Evolutionary conservation across 2,888 invertebrate species (phyloP).

Genomic region (Koerneria pararmatus): DNA sequence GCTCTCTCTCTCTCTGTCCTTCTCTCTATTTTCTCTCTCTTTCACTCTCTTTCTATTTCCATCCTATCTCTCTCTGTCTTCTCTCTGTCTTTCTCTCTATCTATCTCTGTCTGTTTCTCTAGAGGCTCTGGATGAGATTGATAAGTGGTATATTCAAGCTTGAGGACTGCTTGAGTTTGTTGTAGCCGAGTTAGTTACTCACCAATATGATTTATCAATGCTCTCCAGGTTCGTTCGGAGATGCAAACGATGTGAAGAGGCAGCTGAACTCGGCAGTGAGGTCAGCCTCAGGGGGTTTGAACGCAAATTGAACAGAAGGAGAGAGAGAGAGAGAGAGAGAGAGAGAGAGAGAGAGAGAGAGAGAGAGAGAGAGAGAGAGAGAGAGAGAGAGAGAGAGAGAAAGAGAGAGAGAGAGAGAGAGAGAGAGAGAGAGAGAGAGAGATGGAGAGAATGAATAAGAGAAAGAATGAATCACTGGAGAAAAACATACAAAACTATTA

Average conservation of each 20-base stretch:
- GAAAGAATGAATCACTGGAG: too few relatives aligned
- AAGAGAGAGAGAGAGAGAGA: too few relatives aligned
- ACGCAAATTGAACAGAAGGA: neutral
- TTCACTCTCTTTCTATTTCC: too few relatives aligned
- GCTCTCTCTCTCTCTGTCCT: neutral
- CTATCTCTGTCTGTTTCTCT: neutral
- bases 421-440: too few relatives aligned
- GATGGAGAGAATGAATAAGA: too few relatives aligned
- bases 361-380: too few relatives aligned
- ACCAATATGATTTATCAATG: neutral
- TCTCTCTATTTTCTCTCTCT: neutral
- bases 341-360: neutral
- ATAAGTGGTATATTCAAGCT: neutral
- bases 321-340: neutral
- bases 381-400: too few relatives aligned
- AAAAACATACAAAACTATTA: too few relatives aligned
- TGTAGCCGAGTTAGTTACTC: neutral
- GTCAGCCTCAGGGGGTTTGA: too few relatives aligned
- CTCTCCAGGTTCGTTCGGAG: conserved; percentile 32
- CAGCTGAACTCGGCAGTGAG: conserved; percentile 43
- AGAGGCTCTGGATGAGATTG: neutral
- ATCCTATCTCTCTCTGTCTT: too few relatives aligned
- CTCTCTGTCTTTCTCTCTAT: neutral
- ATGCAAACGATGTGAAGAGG: conserved; percentile 45
- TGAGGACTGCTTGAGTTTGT: neutral